These are phyloP conservation scores for Clarias batrachus DNA, from an alignment of 2,113 vertebrate species.

Conservation along the genomic window DNA sequence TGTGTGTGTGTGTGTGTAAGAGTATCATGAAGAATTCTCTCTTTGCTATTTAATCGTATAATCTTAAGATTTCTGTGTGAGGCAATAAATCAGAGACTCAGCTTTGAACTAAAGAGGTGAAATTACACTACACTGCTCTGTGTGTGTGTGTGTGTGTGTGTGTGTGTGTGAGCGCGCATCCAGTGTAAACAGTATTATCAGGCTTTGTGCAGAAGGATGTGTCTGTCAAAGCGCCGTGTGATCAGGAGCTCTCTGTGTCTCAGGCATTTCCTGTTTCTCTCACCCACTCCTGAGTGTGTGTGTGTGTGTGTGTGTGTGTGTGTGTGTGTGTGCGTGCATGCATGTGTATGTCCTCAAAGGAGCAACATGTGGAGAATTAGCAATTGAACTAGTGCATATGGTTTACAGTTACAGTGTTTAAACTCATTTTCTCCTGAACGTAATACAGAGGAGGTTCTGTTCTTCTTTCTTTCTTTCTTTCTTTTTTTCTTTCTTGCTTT, in stretches of 20 bases:
- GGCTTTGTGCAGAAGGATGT: conserved; percentile 64
- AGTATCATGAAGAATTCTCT: background rate
- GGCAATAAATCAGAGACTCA: background rate
- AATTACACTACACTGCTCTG: background rate
- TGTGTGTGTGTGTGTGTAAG: background rate
- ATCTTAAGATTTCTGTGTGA: conserved; percentile 1
- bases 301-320: conserved; percentile 11
- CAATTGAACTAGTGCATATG: background rate
- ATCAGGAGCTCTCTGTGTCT: conserved; percentile 54
- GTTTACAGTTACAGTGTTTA: background rate
- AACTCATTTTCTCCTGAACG: background rate
- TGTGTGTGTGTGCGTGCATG: background rate
- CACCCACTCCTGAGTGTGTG: too few relatives aligned
- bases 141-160: conserved; percentile 30
- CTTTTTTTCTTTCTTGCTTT: conserved; percentile 4
- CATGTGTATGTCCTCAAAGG: background rate
- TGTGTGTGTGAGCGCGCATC: background rate
- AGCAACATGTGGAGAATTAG: background rate
- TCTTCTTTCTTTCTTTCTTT: too few relatives aligned
- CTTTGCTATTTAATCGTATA: background rate
- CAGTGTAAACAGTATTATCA: conserved; percentile 69
- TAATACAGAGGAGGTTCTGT: too few relatives aligned
- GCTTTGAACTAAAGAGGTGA: background rate
- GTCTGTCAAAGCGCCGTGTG: conserved; percentile 59
- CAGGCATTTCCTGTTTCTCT: conserved; percentile 56